Percentiles rank a stretch among this genome's conserved stretches.
Evolutionary conservation across 53 echinoderm and acorn worm genomes (phyloP).

Genomic region (Mesocentrotus franciscanus): DNA sequence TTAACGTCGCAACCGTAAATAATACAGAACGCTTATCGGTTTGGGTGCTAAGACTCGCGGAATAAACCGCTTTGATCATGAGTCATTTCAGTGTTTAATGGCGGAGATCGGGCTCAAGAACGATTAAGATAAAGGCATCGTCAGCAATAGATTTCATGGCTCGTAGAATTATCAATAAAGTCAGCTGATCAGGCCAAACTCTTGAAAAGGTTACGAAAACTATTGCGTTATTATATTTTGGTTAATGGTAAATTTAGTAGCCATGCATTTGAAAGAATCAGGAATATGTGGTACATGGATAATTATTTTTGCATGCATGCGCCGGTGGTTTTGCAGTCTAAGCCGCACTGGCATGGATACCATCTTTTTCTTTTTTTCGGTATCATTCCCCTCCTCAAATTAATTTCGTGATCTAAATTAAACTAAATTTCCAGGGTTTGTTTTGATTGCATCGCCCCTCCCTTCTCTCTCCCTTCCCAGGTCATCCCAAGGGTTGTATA

Average conservation of each 20-base stretch:
- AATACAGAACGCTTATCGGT: not conserved
- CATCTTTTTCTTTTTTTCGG: not conserved
- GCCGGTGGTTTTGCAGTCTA: not conserved
- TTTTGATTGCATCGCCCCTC: conserved; percentile 24
- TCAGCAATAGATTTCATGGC: not conserved
- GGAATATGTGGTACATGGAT: not conserved
- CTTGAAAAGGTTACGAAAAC: not conserved
- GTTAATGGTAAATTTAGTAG: not conserved
- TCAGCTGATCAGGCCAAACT: not conserved
- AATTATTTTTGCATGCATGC: not conserved
- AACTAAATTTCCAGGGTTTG: not conserved
- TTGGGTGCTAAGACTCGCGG: not conserved
- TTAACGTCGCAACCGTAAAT: not conserved
- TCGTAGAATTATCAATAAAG: not conserved
- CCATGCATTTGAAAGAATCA: not conserved
- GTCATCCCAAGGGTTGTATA: conserved; percentile 29
- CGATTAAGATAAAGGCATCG: not conserved
- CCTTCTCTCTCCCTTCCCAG: not conserved
- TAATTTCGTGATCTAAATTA: conserved; percentile 19
- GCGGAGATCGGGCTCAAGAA: not conserved
- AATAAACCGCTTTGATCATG: conserved; percentile 29
- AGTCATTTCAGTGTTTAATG: conserved; percentile 20
- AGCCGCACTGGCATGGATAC: not conserved
- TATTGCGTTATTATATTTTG: not conserved
- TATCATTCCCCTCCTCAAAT: conserved; percentile 13